Base-by-base conservation (phyloP, 1,140 invertebrate species). In the Drosophila kikkawai region DNA sequence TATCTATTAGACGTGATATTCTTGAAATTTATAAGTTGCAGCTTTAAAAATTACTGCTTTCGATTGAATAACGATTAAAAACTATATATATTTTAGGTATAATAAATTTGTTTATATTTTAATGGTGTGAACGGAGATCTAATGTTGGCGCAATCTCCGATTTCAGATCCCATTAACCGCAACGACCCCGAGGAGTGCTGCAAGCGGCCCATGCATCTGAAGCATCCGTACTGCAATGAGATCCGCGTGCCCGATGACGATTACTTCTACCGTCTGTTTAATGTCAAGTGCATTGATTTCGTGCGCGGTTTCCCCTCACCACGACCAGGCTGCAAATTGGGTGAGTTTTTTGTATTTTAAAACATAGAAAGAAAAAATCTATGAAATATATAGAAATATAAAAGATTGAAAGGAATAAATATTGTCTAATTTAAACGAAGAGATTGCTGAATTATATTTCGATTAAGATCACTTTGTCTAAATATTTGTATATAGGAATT, bases 131-230 rank as follows among this genome's bases (percentile, higher is more conserved):
- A 39, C 53, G 4, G 8, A 55, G 19, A 39, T 32, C 32, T 53
- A 22, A 66, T 22, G 51, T 19, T 26, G 7, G 2, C 15, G 9
- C 44, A 50, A 61, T 45, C 17, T 58, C 15, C 13, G 2, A 45
- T 59, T 70, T 15, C 79, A 97, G 97, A 98, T 94, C 95, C 96
- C 2, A 93, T 96, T 61, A 97, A 97, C 91, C 94, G 96, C 64
- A 97, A 98, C 92, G 97, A 97, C 92, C 97, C 97, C 4, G 97
- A 97, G 93, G 97, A 98, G 91, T 98, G 97, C 91, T 98, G 97
- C 91, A 94, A 96, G 75, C 94, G 96, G 9, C 95, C 96, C 6
- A 94, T 94, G 9, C 95, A 97, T 79, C 93, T 96, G 12, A 97
- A 97, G 82, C 97, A 98, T 93, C 97, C 97, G 0, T 98, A 98